Conservation (phyloP, 2,113 vertebrate genomes). For the Tachycineta bicolor region DNA sequence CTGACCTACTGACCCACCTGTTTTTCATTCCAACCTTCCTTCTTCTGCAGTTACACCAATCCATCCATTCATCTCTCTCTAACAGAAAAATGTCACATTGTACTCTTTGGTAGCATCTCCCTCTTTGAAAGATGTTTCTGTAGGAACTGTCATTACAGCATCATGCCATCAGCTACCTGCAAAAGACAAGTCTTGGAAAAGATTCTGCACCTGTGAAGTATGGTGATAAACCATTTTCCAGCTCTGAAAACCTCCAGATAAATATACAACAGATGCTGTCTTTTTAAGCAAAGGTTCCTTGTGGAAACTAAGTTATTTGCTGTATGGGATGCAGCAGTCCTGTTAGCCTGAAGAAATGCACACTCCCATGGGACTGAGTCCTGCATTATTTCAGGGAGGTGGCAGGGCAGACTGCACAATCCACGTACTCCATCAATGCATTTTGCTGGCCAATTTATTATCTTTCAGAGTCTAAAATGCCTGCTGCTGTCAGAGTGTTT, state of each 20-base stretch:
- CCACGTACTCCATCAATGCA: slow-evolving; percentile 19
- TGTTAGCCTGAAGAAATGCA: neutral
- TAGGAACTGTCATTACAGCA: neutral
- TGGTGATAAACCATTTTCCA: neutral
- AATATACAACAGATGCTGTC: neutral
- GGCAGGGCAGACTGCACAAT: slow-evolving; percentile 2
- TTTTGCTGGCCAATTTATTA: slow-evolving; percentile 66
- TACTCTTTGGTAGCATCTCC: neutral
- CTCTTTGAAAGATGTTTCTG: neutral
- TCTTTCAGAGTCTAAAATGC: slow-evolving; percentile 58
- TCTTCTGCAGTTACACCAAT: neutral
- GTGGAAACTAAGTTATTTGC: neutral
- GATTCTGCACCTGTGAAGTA: neutral
- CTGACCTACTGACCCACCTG: neutral
- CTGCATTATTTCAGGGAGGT: slow-evolving; percentile 45
- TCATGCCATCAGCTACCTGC: neutral
- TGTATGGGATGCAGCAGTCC: neutral
- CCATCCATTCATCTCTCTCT: neutral
- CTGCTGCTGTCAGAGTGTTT: slow-evolving; percentile 57
- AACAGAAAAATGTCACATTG: neutral
- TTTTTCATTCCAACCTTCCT: neutral
- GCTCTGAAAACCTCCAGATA: neutral
- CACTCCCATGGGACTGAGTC: neutral
- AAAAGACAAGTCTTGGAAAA: neutral
- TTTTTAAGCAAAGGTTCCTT: slow-evolving; percentile 16